These are phyloP conservation scores for Megalurothrips usitatus DNA, from an alignment of 2,888 invertebrate species.

Conservation along the genomic window DNA sequence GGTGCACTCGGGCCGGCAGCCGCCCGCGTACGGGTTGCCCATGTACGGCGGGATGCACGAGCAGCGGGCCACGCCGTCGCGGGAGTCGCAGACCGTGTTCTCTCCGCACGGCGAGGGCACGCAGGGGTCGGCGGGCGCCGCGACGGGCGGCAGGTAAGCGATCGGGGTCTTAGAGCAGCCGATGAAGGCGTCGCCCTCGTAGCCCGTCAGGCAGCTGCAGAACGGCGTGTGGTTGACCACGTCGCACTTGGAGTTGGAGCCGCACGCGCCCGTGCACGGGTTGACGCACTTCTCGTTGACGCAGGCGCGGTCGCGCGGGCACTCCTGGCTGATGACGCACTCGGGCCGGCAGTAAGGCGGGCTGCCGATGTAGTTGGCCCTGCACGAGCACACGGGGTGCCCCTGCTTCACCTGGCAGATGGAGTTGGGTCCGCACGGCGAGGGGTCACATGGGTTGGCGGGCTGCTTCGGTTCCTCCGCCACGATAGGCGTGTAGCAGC, in stretches of 20 bases:
- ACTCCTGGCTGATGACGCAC: constrained; percentile 78
- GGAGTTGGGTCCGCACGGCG: constrained; percentile 75
- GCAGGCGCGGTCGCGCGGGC: constrained; percentile 71
- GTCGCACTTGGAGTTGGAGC: constrained; percentile 71
- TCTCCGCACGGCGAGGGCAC: constrained; percentile 77
- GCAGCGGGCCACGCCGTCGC: constrained; percentile 67
- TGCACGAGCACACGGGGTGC: constrained; percentile 68
- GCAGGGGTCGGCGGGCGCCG: constrained; percentile 58
- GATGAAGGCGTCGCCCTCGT: constrained; percentile 78
- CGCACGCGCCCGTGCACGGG: constrained; percentile 74
- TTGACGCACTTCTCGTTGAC: constrained; percentile 75
- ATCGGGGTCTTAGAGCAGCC: constrained; percentile 61
- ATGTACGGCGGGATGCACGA: constrained; percentile 83
- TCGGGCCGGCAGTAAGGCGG: constrained; percentile 79
- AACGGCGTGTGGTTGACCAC: constrained; percentile 75
- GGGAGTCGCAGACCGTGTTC: constrained; percentile 71
- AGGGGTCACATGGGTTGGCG: constrained; percentile 47
- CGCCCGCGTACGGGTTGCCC: constrained; percentile 79
- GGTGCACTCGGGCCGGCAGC: constrained; percentile 81
- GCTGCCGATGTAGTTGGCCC: constrained; percentile 71
- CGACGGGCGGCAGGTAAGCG: constrained; percentile 43
- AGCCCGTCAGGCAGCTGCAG: constrained; percentile 72
- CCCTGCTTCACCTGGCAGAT: constrained; percentile 72
- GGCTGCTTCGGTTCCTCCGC: constrained; percentile 41
- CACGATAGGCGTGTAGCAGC: constrained; percentile 52